Evolutionary conservation across 1,140 invertebrate genomes (phyloP).

Genomic region (Chrysomallon squamiferum): DNA sequence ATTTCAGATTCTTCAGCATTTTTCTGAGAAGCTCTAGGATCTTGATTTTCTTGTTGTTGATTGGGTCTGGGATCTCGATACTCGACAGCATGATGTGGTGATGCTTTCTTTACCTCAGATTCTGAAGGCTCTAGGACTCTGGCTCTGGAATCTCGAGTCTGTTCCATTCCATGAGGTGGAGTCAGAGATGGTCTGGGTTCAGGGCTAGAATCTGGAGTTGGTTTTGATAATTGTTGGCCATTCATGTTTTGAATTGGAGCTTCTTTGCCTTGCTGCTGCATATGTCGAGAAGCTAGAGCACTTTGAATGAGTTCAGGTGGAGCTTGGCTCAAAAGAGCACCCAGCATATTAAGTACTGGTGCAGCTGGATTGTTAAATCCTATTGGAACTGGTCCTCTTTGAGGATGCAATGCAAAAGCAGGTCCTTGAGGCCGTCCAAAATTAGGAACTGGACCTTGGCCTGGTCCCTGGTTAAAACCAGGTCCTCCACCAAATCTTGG

Average conservation of each 20-base stretch:
- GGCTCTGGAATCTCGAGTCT: constrained; percentile 1
- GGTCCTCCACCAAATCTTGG: neutral
- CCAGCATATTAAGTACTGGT: constrained; percentile 33
- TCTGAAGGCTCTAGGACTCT: neutral
- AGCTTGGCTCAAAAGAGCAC: constrained; percentile 18
- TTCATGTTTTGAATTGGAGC: constrained; percentile 1
- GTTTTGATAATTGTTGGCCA: neutral
- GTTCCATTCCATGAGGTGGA: constrained; percentile 6
- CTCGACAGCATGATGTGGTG: too few relatives aligned
- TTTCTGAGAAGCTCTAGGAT: too few relatives aligned
- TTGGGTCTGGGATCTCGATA: too few relatives aligned
- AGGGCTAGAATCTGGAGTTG: neutral
- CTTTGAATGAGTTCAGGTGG: neutral
- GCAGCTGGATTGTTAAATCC: constrained; percentile 4
- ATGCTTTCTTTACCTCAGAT: too few relatives aligned
- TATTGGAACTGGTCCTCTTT: too few relatives aligned
- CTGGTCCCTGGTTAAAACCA: neutral
- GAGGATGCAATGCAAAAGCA: too few relatives aligned
- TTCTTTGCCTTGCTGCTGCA: constrained; percentile 9
- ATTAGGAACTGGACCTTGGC: constrained; percentile 1
- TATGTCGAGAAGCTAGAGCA: neutral
- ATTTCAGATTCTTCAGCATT: too few relatives aligned
- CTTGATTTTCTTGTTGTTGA: too few relatives aligned
- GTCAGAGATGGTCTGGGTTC: neutral
- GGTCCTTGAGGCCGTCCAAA: too few relatives aligned